Conservation (phyloP, 2,797 vertebrate species). For the Acanthurus lineatus region DNA sequence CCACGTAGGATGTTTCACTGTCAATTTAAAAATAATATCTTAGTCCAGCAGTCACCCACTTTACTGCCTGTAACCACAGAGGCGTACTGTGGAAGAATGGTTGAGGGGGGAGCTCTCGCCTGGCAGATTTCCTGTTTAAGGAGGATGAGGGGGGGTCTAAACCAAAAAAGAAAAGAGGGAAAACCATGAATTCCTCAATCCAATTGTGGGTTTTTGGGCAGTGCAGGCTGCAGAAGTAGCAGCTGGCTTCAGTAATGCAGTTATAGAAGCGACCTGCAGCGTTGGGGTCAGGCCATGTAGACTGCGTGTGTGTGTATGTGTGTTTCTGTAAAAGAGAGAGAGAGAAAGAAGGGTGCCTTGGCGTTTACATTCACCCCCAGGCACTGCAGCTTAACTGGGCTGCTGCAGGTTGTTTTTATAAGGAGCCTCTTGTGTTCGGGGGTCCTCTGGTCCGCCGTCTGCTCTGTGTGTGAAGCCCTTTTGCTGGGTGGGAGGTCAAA, state of each 20-base stretch:
- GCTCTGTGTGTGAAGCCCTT: constrained; percentile 52
- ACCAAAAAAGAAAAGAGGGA: constrained; percentile 83
- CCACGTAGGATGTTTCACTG: constrained; percentile 93
- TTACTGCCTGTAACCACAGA: constrained; percentile 68
- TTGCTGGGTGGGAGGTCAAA: constrained; percentile 74
- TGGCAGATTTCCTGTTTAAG: constrained; percentile 77
- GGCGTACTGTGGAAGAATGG: constrained; percentile 49
- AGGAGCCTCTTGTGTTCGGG: constrained; percentile 72
- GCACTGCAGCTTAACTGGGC: constrained; percentile 64
- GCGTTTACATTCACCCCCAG: constrained; percentile 69
- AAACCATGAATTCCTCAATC: constrained; percentile 95
- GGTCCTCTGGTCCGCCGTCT: constrained; percentile 56
- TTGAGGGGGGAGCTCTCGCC: constrained; percentile 52
- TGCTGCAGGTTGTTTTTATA: constrained; percentile 82
- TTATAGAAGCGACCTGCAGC: constrained; percentile 89
- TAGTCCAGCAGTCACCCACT: constrained; percentile 83
- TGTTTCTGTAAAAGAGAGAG: constrained; percentile 36
- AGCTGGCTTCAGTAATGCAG: constrained; percentile 96
- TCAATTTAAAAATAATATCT: constrained; percentile 99
- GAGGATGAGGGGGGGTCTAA: constrained; percentile 47
- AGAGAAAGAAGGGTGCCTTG: constrained; percentile 65
- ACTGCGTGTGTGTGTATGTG: constrained; percentile 60
- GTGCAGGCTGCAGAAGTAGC: constrained; percentile 83
- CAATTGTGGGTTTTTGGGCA: constrained; percentile 93
- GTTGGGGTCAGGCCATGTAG: constrained; percentile 90